A percentile compares a stretch with the other conserved stretches of the same genome.
Evolutionary conservation across 2,113 vertebrate genomes (phyloP).

Genomic region (Protobothrops flavoviridis): DNA sequence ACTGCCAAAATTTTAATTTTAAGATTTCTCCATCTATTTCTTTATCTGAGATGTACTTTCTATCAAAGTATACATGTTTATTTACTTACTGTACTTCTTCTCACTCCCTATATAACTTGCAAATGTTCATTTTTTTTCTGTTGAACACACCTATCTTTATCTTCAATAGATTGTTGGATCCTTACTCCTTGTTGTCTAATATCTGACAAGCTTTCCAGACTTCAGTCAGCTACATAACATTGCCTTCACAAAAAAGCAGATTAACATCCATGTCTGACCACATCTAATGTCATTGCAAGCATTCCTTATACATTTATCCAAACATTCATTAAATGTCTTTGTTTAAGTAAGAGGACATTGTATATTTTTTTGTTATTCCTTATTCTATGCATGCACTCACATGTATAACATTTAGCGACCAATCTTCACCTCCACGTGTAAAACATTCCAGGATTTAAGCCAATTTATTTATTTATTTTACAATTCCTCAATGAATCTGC

Average conservation of each 20-base stretch:
- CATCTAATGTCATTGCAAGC: neutral
- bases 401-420: neutral
- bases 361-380: neutral
- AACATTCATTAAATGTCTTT: neutral
- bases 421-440: neutral
- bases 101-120: neutral
- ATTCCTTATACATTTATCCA: neutral
- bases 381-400: neutral
- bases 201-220: neutral
- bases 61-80: neutral
- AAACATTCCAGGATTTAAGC: neutral
- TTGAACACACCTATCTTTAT: neutral
- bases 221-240: neutral
- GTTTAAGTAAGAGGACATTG: neutral
- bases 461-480: neutral
- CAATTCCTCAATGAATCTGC: neutral
- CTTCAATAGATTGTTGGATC: neutral
- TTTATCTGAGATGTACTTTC: neutral
- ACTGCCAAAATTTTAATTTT: neutral
- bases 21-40: neutral
- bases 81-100: neutral
- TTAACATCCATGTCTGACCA: neutral
- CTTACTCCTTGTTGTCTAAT: neutral
- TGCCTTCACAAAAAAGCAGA: neutral
- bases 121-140: neutral